Conservation (phyloP, 1,140 invertebrate species). For the Drosophila kurseongensis region DNA sequence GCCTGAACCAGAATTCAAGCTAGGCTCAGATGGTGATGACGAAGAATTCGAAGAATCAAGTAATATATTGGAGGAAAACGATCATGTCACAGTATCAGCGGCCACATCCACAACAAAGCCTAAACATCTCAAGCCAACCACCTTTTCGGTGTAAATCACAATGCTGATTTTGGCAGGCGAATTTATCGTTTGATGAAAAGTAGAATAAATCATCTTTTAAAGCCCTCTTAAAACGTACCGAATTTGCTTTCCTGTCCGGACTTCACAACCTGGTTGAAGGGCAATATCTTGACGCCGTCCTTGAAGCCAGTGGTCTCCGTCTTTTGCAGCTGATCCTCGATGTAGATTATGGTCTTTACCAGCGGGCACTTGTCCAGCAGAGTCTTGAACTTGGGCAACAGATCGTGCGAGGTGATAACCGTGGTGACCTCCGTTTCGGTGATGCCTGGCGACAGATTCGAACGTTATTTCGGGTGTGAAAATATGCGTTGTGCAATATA, state of each 20-base stretch:
- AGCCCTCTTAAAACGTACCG: constrained; percentile 49
- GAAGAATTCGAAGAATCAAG: neutral
- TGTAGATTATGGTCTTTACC: constrained; percentile 93
- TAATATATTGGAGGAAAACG: neutral
- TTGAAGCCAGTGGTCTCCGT: constrained; percentile 89
- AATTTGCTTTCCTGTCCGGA: constrained; percentile 83
- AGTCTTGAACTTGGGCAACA: constrained; percentile 94
- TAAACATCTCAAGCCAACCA: neutral
- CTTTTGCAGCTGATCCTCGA: constrained; percentile 93
- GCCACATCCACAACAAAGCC: constrained; percentile 2
- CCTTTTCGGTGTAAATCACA: neutral
- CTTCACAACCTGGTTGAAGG: constrained; percentile 87
- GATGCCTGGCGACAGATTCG: constrained; percentile 85
- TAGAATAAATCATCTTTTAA: constrained; percentile 14
- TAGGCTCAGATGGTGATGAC: neutral
- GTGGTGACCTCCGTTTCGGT: constrained; percentile 97
- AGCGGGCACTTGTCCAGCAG: constrained; percentile 89
- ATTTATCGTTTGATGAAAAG: neutral
- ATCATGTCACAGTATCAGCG: neutral
- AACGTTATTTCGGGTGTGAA: neutral
- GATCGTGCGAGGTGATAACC: constrained; percentile 95
- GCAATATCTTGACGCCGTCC: constrained; percentile 88
- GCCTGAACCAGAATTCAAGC: neutral
- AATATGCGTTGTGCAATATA: neutral
- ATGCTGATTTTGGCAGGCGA: neutral